Conservation (phyloP, 35 echinoderm and acorn worm species). For the Chiridota heheva region DNA sequence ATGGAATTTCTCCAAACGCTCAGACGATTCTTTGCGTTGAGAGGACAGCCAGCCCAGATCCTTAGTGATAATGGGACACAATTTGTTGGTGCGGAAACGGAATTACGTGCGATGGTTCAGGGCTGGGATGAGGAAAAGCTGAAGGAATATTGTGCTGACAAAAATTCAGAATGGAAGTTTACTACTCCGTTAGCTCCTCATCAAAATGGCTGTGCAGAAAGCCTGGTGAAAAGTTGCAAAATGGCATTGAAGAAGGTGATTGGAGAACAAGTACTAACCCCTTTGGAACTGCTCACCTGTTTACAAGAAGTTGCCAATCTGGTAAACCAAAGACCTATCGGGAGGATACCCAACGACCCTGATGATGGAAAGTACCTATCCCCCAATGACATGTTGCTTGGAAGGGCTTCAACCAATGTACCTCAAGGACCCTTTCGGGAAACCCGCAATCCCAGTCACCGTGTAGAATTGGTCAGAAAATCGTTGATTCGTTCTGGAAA, state of each 20-base stretch:
- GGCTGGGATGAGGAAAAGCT: slow-evolving; percentile 47
- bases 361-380: slow-evolving; percentile 49
- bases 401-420: slow-evolving; percentile 20
- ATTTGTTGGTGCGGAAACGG: slow-evolving; percentile 61
- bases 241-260: slow-evolving; percentile 42
- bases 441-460: slow-evolving; percentile 37
- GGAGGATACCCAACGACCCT: slow-evolving; percentile 47
- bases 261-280: slow-evolving; percentile 37
- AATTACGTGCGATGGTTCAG: slow-evolving; percentile 46
- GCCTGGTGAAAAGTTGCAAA: slow-evolving; percentile 63
- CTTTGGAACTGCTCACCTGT: slow-evolving; percentile 46
- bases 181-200: slow-evolving; percentile 37
- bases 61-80: slow-evolving; percentile 63
- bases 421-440: slow-evolving; percentile 58
- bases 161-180: slow-evolving; percentile 39
- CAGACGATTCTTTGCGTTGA: slow-evolving; percentile 41
- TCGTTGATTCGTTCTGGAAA: slow-evolving; percentile 69
- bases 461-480: slow-evolving; percentile 64
- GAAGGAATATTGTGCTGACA: slow-evolving; percentile 49
- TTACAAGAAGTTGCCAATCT: slow-evolving; percentile 52
- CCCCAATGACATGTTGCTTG: slow-evolving; percentile 55
- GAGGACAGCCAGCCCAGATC: slow-evolving; percentile 37
- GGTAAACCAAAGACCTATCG: slow-evolving; percentile 48
- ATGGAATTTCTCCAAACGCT: slow-evolving; percentile 69
- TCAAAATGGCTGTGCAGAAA: slow-evolving; percentile 67